Conservation (phyloP, 2,797 vertebrate genomes). For the Selene dorsalis region DNA sequence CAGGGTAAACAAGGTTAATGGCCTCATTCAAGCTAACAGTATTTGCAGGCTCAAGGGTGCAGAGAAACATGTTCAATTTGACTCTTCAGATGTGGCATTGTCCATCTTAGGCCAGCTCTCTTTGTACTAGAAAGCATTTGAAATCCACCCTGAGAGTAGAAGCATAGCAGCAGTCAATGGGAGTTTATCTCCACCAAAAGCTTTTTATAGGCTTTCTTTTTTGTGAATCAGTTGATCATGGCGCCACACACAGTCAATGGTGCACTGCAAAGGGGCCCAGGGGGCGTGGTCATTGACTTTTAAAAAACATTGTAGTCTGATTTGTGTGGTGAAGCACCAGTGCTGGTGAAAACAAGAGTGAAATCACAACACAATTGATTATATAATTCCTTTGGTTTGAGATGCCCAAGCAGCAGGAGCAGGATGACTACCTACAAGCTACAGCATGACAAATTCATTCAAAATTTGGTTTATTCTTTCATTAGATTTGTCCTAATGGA, state of each 20-base stretch:
- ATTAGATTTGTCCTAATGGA: background rate
- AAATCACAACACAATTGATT: background rate
- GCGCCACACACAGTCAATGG: slow-evolving; percentile 4
- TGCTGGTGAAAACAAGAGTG: background rate
- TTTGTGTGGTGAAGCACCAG: background rate
- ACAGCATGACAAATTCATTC: too few relatives aligned
- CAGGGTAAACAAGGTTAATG: background rate
- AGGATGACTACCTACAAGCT: too few relatives aligned
- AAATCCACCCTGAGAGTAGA: slow-evolving; percentile 8
- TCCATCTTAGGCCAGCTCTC: background rate
- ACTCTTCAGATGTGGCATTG: background rate
- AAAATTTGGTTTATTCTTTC: too few relatives aligned
- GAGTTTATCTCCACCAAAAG: background rate
- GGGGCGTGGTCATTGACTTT: slow-evolving; percentile 15
- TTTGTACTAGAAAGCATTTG: background rate
- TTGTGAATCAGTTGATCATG: slow-evolving; percentile 36
- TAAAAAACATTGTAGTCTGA: background rate
- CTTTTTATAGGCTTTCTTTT: slow-evolving; percentile 19
- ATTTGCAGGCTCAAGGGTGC: background rate
- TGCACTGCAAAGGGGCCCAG: background rate
- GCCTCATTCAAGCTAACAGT: background rate
- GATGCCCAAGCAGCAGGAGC: background rate
- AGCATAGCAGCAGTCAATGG: slow-evolving; percentile 6
- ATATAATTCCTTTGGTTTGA: background rate
- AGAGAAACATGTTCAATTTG: background rate